Evolutionary conservation across 2,888 invertebrate species (phyloP), one percentile per base, ranked within the genome.

Genomic region (Eupithecia exiguata): DNA sequence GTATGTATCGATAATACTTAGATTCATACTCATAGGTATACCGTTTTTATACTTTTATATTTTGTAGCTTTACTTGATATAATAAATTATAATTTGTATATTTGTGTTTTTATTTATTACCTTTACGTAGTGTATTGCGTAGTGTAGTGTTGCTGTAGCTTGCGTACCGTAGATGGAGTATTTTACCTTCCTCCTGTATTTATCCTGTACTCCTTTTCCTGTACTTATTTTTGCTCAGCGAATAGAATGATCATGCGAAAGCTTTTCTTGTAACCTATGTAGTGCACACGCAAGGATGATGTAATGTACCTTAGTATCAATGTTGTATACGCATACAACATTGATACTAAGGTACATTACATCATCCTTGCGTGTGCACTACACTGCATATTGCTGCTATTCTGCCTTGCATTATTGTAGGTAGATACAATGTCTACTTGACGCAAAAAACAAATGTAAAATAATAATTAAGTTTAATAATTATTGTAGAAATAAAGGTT

Each of bases 21-120:
- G 74, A 74, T 78, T 86, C 89, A 91, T 92, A 92, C 92, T 92
- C 92, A 90, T 85, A n/a, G n/a, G n/a, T n/a, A 85, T 85, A 85
- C 81, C 83, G 86, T 88, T 87, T 80, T 75, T 76, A 72, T 89
- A 88, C 88, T 89, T 90, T 90, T 91, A 89, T 90, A 88, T 89
- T 87, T 83, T 86, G 83, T 92, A 92, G 89, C 85, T 90, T 88
- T 91, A 89, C 87, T 86, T 87, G 83, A 89, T 84, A 84, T 87
- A 93, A 91, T 93, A 93, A 93, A 93, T 92, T 92, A 93, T 93
- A 92, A 89, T 89, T 92, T 92, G n/a, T 91, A 81, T 89, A 92
- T 74, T 58, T 76, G 78, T 83, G 78, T 86, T 91, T 91, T 91
- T 83, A 86, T 87, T 87, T 83, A 14, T 7, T 10, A 5, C 68